Percentiles rank a stretch among this genome's conserved stretches.
Conservation (phyloP, 2,888 invertebrate genomes). For the Hypselothyrea guttata region DNA sequence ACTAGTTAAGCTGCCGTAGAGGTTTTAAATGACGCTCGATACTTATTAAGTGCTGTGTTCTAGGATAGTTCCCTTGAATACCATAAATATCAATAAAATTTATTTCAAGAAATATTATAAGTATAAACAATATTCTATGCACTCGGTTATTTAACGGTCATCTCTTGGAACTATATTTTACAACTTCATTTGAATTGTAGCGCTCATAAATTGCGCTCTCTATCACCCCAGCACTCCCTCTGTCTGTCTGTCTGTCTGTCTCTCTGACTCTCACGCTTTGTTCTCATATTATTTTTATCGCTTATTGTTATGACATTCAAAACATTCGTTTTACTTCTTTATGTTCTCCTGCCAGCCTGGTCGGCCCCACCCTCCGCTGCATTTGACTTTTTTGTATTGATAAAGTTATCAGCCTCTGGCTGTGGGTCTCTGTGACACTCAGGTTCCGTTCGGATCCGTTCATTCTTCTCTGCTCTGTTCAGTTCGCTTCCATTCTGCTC, state of each 20-base stretch:
- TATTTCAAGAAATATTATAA: no score
- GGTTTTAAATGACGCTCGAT: no score
- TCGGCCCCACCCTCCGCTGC: conserved; percentile 5
- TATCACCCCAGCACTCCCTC: neutral
- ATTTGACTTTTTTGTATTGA: conserved; percentile 67
- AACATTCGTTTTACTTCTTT: conserved; percentile 50
- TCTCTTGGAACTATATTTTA: conserved; percentile 5
- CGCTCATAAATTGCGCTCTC: conserved; percentile 50
- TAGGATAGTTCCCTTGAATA: no score
- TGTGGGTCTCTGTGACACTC: conserved; percentile 46
- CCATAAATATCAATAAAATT: no score
- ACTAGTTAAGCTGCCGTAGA: neutral
- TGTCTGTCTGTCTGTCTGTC: conserved; percentile 11
- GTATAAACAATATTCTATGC: no score
- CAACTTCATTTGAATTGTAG: conserved; percentile 39
- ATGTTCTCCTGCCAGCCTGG: conserved; percentile 9
- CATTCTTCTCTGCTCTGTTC: conserved; percentile 27
- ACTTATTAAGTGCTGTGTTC: no score
- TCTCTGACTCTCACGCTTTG: conserved; percentile 1
- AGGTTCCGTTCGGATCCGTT: conserved; percentile 30
- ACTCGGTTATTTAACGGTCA: neutral
- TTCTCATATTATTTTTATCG: conserved; percentile 50
- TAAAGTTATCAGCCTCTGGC: conserved; percentile 71
- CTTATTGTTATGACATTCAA: conserved; percentile 65
- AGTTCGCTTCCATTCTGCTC: no score